These are phyloP conservation scores for Cephus pygmeus DNA, from an alignment of 2,888 invertebrate genomes.

Conservation along the genomic window DNA sequence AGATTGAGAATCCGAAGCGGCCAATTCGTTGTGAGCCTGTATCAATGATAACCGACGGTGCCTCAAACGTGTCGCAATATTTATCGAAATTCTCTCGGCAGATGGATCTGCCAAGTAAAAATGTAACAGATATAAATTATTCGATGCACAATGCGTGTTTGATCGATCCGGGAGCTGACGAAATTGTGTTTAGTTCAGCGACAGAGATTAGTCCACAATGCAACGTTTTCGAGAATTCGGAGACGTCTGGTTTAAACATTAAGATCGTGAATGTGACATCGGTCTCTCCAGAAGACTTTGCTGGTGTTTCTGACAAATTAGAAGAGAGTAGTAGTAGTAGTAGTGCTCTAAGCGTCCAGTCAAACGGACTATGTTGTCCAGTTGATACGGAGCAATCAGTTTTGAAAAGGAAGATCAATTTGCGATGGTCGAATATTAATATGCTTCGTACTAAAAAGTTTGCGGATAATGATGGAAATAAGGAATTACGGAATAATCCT, in stretches of 20 bases:
- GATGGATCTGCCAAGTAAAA: neutral
- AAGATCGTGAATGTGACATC: slow-evolving; percentile 53
- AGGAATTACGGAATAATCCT: neutral
- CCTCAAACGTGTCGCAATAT: neutral
- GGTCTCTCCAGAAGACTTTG: slow-evolving; percentile 46
- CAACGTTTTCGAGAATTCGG: neutral
- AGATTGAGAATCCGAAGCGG: neutral
- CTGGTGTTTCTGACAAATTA: slow-evolving; percentile 23
- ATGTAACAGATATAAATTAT: neutral
- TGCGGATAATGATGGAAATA: neutral
- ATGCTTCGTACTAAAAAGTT: neutral
- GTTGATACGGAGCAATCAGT: neutral
- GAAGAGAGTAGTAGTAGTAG: neutral
- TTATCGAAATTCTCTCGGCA: neutral
- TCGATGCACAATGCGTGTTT: neutral
- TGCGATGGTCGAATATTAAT: neutral
- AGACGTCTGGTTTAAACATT: slow-evolving; percentile 37
- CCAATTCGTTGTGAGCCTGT: neutral
- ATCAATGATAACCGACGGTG: neutral
- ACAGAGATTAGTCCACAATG: neutral
- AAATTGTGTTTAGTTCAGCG: neutral
- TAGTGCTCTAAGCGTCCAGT: neutral
- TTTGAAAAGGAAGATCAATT: neutral
- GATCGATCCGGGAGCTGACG: neutral
- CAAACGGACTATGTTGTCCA: neutral